Evolutionary conservation across 2,888 invertebrate species (phyloP).

Genomic region (Mayetiola destructor): DNA sequence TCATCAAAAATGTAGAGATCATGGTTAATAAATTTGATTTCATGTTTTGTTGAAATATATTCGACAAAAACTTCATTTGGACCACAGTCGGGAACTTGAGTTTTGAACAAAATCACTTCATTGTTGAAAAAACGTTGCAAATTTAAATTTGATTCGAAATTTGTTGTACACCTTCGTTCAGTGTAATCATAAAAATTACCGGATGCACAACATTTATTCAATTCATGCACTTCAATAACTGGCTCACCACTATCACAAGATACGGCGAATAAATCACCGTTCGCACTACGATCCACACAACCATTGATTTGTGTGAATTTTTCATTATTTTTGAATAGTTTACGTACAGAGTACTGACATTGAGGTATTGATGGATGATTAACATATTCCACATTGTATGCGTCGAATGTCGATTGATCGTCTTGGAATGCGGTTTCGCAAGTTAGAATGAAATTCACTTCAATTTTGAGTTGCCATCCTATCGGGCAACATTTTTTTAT

Average conservation of each 20-base stretch:
- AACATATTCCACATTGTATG: no score
- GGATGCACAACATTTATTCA: conserved; percentile 30
- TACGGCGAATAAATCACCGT: neutral
- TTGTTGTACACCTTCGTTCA: conserved; percentile 22
- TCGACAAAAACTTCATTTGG: conserved; percentile 27
- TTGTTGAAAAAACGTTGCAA: conserved; percentile 21
- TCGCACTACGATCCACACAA: neutral
- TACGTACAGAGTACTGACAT: neutral
- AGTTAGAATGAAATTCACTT: no score
- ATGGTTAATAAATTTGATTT: conserved; percentile 22
- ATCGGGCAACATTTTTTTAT: no score
- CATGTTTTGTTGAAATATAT: conserved; percentile 23
- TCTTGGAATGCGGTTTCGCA: no score
- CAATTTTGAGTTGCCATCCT: no score
- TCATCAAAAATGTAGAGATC: conserved; percentile 14
- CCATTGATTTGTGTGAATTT: neutral
- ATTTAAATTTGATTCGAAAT: conserved; percentile 6
- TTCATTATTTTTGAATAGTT: neutral
- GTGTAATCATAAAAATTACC: conserved; percentile 25
- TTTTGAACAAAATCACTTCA: conserved; percentile 24
- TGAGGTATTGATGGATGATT: no score
- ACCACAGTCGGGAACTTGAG: conserved; percentile 24
- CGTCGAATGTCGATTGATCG: no score
- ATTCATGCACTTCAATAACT: conserved; percentile 21
- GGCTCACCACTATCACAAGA: neutral